A percentile compares a stretch with the other conserved stretches of the same genome.
These are phyloP conservation scores for Syncerus caffer DNA, from an alignment of 2,797 vertebrate species.

Conservation along the genomic window DNA sequence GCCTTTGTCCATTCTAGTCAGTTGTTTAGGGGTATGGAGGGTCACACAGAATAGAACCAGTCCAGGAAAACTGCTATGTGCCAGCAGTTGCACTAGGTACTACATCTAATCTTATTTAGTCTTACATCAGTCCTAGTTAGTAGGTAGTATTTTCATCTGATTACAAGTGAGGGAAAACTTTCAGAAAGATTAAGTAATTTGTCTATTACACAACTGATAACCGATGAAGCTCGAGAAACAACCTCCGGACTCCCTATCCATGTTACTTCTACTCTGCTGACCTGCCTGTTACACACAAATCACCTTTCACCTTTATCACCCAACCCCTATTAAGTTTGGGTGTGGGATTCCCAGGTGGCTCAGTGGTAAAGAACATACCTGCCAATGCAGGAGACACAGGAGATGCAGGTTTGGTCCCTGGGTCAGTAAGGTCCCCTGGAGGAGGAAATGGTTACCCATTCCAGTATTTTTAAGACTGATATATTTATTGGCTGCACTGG, in stretches of 20 bases:
- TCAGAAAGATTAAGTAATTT: background rate
- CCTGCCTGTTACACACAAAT: background rate
- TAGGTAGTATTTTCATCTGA: background rate
- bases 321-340: background rate
- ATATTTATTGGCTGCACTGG: background rate
- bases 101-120: background rate
- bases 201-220: background rate
- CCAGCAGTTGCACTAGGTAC: background rate
- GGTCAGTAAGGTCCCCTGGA: background rate
- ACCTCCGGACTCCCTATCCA: background rate
- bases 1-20: background rate
- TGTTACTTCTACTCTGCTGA: background rate
- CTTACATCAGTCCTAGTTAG: background rate
- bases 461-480: background rate
- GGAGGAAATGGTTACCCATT: background rate
- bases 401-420: background rate
- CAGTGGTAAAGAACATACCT: background rate
- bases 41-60: background rate
- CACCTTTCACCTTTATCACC: background rate
- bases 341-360: background rate
- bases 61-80: background rate
- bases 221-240: background rate
- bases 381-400: background rate
- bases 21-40: background rate
- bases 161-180: background rate